Percentiles rank a stretch among this genome's conserved stretches.
Conservation (phyloP, 2,113 vertebrate species). For the Bufo gargarizans region DNA sequence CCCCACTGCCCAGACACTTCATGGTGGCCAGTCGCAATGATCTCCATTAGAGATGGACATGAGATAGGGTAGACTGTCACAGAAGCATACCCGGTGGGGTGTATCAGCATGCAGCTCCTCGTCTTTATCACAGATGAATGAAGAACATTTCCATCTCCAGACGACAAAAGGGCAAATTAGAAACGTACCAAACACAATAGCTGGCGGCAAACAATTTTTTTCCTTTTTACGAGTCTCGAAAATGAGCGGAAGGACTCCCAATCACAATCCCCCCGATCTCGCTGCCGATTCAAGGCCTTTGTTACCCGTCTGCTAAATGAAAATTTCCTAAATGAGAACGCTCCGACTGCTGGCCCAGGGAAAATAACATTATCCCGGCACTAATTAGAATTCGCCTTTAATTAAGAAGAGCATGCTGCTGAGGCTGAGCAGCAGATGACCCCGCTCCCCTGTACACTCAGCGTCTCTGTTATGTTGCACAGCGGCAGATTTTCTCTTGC, state of each 20-base stretch:
- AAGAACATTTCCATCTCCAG: neutral
- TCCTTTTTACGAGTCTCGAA: neutral
- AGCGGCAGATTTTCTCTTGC: constrained; percentile 27
- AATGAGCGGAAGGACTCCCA: neutral
- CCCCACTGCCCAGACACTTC: neutral
- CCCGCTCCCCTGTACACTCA: neutral
- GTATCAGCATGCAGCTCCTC: neutral
- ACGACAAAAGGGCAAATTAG: constrained; percentile 27
- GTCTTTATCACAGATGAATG: neutral
- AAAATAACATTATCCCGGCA: constrained; percentile 48
- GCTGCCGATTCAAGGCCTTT: constrained; percentile 30
- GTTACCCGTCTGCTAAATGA: constrained; percentile 40
- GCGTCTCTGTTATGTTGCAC: constrained; percentile 30
- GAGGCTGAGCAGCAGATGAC: constrained; percentile 42
- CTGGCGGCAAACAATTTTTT: neutral
- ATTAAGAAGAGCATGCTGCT: constrained; percentile 53
- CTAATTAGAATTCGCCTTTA: constrained; percentile 59
- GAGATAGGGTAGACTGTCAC: neutral
- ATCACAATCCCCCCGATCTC: neutral
- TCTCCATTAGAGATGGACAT: neutral
- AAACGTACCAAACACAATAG: constrained; percentile 27
- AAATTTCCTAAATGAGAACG: constrained; percentile 50
- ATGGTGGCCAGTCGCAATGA: neutral
- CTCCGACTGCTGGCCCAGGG: constrained; percentile 46
- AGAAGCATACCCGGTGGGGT: neutral